A percentile compares a stretch with the other conserved stretches of the same genome.
phyloP scores from a whole-genome alignment of 2,888 invertebrate genomes.

The Nasonovia ribisnigri region DNA sequence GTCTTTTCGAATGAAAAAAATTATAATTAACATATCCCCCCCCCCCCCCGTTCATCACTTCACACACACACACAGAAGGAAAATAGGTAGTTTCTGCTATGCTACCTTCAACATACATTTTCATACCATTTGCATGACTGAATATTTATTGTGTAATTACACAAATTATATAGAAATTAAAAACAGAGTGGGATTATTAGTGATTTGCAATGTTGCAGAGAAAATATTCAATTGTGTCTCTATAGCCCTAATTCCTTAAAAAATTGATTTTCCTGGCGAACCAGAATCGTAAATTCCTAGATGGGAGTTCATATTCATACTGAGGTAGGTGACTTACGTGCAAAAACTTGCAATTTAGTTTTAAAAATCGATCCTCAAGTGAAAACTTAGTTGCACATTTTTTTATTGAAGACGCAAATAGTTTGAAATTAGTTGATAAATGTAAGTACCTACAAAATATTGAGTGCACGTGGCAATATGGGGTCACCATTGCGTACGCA shows the following conservation, averaged over 20 bases:
- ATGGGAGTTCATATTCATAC: background rate
- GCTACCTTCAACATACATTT: background rate
- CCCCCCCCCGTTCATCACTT: too few relatives aligned
- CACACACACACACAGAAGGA: too few relatives aligned
- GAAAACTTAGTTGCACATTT: background rate
- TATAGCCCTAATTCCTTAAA: background rate
- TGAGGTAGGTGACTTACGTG: background rate
- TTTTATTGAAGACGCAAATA: background rate
- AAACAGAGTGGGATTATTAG: background rate
- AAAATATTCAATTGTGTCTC: background rate
- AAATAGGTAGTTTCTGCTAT: background rate
- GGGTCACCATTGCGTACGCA: background rate
- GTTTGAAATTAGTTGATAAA: too few relatives aligned
- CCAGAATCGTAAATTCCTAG: background rate
- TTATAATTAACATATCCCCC: background rate
- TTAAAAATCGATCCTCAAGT: background rate
- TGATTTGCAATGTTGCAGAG: background rate
- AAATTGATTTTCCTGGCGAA: background rate
- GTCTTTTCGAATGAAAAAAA: background rate
- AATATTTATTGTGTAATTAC: too few relatives aligned
- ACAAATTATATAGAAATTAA: background rate
- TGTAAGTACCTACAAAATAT: background rate
- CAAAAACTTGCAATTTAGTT: background rate
- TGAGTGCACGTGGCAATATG: background rate
- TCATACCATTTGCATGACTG: background rate